phyloP scores from a whole-genome alignment of 2,888 invertebrate species.

The Pandemis heparana region DNA sequence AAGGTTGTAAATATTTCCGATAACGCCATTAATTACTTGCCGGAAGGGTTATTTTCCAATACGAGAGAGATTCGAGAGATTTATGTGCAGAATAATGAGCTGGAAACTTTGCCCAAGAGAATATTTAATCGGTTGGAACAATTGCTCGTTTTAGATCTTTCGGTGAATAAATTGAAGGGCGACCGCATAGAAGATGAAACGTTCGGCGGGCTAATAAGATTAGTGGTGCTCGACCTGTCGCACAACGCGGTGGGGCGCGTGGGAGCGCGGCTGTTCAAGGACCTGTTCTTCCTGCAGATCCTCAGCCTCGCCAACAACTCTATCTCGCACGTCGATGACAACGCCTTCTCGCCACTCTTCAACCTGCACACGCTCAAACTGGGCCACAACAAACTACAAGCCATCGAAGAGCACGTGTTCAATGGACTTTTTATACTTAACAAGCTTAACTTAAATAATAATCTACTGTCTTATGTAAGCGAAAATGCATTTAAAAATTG shows the following conservation, averaged over 20 bases:
- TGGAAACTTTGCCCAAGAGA: conserved; percentile 93
- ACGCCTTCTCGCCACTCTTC: conserved; percentile 94
- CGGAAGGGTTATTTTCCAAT: conserved; percentile 92
- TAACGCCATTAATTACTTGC: conserved; percentile 93
- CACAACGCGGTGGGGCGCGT: conserved; percentile 93
- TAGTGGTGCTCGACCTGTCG: conserved; percentile 94
- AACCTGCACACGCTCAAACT: conserved; percentile 95
- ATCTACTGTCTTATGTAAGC: conserved; percentile 91
- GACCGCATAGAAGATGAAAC: conserved; percentile 94
- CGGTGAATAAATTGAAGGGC: conserved; percentile 93
- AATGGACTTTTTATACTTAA: conserved; percentile 94
- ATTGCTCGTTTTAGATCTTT: conserved; percentile 93
- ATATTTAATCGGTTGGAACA: conserved; percentile 94
- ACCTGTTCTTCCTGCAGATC: conserved; percentile 94
- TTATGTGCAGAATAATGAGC: conserved; percentile 94
- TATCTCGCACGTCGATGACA: conserved; percentile 93
- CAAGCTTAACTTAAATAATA: conserved; percentile 93
- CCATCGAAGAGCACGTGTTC: conserved; percentile 92
- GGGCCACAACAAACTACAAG: conserved; percentile 93
- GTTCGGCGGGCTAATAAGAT: conserved; percentile 93
- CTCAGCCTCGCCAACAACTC: conserved; percentile 94
- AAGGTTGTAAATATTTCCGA: conserved; percentile 94
- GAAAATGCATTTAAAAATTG: conserved; percentile 94
- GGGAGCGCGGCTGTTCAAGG: conserved; percentile 93
- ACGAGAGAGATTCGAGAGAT: conserved; percentile 93